Percentiles rank a stretch among this genome's conserved stretches.
Conservation (phyloP, 2,113 vertebrate genomes). For the Scatophagus argus region DNA sequence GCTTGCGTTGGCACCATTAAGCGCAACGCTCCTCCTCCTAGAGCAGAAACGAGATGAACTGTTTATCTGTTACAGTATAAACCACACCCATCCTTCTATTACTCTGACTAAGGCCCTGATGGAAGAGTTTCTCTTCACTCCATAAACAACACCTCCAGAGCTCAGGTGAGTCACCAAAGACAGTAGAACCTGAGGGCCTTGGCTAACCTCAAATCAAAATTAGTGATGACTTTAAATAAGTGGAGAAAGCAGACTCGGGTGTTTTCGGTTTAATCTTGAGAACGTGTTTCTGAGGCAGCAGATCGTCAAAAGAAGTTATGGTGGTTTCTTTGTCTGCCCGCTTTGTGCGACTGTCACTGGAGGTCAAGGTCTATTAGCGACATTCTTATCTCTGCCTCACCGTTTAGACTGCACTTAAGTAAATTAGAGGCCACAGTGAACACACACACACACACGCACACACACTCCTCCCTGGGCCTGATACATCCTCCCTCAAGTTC, state of each 20-base stretch:
- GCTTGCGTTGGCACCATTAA: conserved; percentile 52
- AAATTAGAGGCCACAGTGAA: conserved; percentile 66
- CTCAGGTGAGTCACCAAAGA: conserved; percentile 47
- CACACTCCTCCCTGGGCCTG: conserved; percentile 14
- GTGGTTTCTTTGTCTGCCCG: conserved; percentile 48
- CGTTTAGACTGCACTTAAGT: conserved; percentile 67
- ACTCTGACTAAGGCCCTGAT: conserved; percentile 29
- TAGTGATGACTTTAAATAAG: conserved; percentile 46
- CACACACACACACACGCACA: too few relatives aligned
- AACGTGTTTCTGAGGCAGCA: conserved; percentile 16
- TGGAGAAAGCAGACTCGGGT: too few relatives aligned
- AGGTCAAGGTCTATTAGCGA: conserved; percentile 72
- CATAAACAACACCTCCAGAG: conserved; percentile 29
- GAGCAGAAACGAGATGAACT: conserved; percentile 36
- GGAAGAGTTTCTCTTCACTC: conserved; percentile 33
- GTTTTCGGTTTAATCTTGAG: conserved; percentile 21
- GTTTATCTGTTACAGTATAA: conserved; percentile 56
- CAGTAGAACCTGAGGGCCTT: neutral
- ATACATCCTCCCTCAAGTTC: conserved; percentile 32
- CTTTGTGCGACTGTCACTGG: conserved; percentile 65
- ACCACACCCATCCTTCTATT: conserved; percentile 38
- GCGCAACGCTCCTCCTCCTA: conserved; percentile 30
- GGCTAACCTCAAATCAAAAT: conserved; percentile 40
- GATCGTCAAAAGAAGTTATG: conserved; percentile 40
- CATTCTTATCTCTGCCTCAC: conserved; percentile 65